phyloP scores from a whole-genome alignment of 1,140 invertebrate species.

The Galendromus occidentalis region DNA sequence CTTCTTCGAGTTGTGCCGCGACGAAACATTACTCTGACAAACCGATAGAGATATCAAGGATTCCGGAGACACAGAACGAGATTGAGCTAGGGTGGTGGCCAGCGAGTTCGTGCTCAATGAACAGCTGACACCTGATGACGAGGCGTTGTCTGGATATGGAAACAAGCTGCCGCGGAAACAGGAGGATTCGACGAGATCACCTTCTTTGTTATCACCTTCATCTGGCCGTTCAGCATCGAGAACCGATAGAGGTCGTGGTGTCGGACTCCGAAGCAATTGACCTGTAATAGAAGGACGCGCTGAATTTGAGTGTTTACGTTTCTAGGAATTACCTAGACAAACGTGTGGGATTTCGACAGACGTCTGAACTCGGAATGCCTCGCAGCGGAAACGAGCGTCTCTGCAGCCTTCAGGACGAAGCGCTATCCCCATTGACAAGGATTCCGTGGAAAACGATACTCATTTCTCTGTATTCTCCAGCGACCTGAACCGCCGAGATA shows the following conservation, averaged over 20 bases:
- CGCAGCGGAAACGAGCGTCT: too few species aligned
- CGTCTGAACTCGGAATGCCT: too few species aligned
- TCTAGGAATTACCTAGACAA: too few species aligned
- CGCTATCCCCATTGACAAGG: too few species aligned
- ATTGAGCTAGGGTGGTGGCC: conserved; percentile 1
- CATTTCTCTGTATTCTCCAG: too few species aligned
- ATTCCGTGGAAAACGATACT: too few species aligned
- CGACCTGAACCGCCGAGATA: too few species aligned
- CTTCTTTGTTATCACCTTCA: not conserved
- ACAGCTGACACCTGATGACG: conserved; percentile 6
- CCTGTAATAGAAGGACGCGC: not conserved
- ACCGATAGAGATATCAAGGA: not conserved
- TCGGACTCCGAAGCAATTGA: conserved; percentile 6
- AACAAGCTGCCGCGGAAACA: too few species aligned
- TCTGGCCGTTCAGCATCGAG: not conserved
- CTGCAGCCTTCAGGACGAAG: too few species aligned
- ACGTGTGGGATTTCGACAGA: too few species aligned
- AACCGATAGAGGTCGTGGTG: conserved; percentile 9
- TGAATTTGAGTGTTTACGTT: too few species aligned
- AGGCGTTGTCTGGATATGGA: not conserved
- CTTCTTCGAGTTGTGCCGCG: conserved; percentile 3
- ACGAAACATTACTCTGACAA: not conserved
- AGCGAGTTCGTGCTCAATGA: not conserved
- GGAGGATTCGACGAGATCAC: too few species aligned
- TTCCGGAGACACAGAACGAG: not conserved